These are phyloP conservation scores for Pyrrhosoma nymphula DNA, from an alignment of 2,888 invertebrate genomes.

Conservation along the genomic window DNA sequence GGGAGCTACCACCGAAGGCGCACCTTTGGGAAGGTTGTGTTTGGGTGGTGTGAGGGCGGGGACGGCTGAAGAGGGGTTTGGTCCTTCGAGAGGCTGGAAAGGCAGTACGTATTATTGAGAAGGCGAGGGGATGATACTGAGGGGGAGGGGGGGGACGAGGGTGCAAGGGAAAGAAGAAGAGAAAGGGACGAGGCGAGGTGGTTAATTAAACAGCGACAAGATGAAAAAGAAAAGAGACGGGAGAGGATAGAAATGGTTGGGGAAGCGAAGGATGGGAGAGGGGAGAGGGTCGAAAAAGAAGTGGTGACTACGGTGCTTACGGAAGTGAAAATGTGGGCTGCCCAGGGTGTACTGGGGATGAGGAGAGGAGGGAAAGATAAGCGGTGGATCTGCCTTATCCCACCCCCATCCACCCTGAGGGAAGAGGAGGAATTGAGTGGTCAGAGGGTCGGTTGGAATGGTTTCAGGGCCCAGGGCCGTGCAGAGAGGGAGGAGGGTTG, in stretches of 20 bases:
- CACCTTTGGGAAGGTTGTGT: background rate
- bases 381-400: background rate
- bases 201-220: conserved; percentile 52
- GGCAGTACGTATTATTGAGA: background rate
- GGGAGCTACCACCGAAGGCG: background rate
- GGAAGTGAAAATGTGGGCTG: background rate
- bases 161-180: background rate
- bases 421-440: conserved; percentile 31
- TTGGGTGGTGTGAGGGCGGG: background rate
- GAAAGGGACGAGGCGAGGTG: background rate
- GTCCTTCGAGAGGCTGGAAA: background rate
- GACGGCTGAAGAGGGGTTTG: background rate
- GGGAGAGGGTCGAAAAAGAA: background rate
- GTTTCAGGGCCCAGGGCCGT: background rate
- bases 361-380: background rate
- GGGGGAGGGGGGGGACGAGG: background rate
- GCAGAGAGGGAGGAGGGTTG: background rate
- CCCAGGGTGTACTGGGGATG: background rate
- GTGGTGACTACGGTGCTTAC: background rate
- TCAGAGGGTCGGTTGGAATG: conserved; percentile 45
- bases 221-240: background rate
- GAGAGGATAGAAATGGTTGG: background rate
- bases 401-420: background rate
- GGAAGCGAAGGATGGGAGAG: background rate
- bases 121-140: background rate